Conservation (phyloP, 2,113 vertebrate genomes). For the Girardinichthys multiradiatus region DNA sequence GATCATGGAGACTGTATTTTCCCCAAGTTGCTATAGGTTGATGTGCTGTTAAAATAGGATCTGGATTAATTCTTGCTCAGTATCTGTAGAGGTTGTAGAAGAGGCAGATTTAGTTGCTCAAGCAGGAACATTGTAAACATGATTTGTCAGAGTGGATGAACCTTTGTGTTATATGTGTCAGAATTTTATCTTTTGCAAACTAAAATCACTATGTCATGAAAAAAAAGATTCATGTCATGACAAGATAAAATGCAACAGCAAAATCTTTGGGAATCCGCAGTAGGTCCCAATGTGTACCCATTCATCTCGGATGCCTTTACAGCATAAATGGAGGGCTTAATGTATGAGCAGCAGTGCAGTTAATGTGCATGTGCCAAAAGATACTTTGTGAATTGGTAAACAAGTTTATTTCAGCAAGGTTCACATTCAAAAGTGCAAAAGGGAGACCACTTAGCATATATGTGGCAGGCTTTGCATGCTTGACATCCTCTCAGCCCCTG, state of each 20-base stretch:
- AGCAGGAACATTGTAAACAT: slow-evolving; percentile 17
- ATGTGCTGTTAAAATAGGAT: slow-evolving; percentile 17
- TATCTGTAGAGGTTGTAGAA: slow-evolving; percentile 36
- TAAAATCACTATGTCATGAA: slow-evolving; percentile 16
- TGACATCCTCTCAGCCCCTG: slow-evolving; percentile 77
- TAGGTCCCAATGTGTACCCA: slow-evolving; percentile 24
- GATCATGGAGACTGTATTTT: slow-evolving; percentile 6
- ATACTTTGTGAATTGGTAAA: slow-evolving; percentile 42
- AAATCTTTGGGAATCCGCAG: slow-evolving; percentile 32
- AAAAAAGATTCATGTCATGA: slow-evolving; percentile 50
- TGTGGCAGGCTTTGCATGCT: slow-evolving; percentile 76
- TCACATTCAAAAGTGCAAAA: slow-evolving; percentile 66
- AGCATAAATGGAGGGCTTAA: slow-evolving; percentile 1
- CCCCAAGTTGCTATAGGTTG: slow-evolving; percentile 18
- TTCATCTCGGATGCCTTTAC: slow-evolving; percentile 27
- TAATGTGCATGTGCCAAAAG: slow-evolving; percentile 31
- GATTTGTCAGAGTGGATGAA: slow-evolving; percentile 37
- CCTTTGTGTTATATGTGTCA: slow-evolving; percentile 21
- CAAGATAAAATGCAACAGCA: slow-evolving; percentile 28
- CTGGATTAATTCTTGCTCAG: slow-evolving; percentile 31
- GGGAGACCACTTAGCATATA: slow-evolving; percentile 74
- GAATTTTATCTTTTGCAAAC: slow-evolving; percentile 19
- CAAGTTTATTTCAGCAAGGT: slow-evolving; percentile 62
- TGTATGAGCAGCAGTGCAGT: slow-evolving; percentile 29
- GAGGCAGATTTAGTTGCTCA: slow-evolving; percentile 28